Conservation (phyloP, 1,140 invertebrate genomes). For the Pogonomyrmex californicus region DNA sequence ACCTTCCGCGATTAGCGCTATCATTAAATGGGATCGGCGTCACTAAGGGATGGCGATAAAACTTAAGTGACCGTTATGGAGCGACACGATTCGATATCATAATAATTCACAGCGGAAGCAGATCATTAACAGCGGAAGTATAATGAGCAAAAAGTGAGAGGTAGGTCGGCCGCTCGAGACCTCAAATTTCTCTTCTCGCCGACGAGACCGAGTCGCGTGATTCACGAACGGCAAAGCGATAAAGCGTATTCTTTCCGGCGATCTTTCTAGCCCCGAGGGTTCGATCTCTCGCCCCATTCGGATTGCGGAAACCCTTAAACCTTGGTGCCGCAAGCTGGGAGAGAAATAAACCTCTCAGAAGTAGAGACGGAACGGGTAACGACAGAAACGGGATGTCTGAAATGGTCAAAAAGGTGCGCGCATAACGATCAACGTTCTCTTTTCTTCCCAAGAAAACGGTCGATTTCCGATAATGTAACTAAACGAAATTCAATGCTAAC, state of each 20-base stretch:
- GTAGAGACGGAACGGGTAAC: conserved; percentile 27
- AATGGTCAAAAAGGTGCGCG: not conserved
- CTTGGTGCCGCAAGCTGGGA: conserved; percentile 7
- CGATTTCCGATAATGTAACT: not conserved
- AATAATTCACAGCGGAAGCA: conserved; percentile 49
- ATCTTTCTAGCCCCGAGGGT: conserved; percentile 62
- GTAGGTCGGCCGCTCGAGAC: conserved; percentile 28
- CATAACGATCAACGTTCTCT: conserved; percentile 8
- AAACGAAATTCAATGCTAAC: not conserved
- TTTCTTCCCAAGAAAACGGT: not conserved
- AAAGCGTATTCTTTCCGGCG: conserved; percentile 67
- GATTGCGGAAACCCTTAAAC: conserved; percentile 65
- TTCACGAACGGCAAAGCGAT: conserved; percentile 61
- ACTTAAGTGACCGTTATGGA: conserved; percentile 54
- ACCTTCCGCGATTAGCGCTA: conserved; percentile 58
- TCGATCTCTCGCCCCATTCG: conserved; percentile 62
- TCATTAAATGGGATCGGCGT: conserved; percentile 58
- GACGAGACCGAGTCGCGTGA: conserved; percentile 36
- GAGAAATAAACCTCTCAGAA: conserved; percentile 56
- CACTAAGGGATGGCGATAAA: conserved; percentile 47
- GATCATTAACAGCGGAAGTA: conserved; percentile 53
- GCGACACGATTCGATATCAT: conserved; percentile 57
- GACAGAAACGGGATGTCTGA: not conserved
- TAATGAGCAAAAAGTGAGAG: conserved; percentile 50
- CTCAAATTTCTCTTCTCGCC: conserved; percentile 47